A percentile compares a stretch with the other conserved stretches of the same genome.
Evolutionary conservation across 2,888 invertebrate species (phyloP).

Genomic region (Lithophane ornitopus): DNA sequence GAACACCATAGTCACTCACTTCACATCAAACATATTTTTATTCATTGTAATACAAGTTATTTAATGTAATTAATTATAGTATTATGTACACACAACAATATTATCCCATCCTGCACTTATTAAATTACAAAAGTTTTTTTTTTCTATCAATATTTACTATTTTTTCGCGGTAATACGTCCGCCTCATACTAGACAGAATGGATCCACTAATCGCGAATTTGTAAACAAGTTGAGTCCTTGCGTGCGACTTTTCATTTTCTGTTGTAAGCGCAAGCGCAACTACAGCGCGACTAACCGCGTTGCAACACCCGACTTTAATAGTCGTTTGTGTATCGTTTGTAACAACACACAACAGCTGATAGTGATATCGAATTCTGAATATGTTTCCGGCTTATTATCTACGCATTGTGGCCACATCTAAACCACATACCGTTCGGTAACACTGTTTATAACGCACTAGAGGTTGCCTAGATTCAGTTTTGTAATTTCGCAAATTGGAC

Average conservation of each 20-base stretch:
- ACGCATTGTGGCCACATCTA: conserved; percentile 32
- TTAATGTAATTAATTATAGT: too few relatives aligned
- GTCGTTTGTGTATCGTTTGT: conserved; percentile 41
- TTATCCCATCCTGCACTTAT: background rate
- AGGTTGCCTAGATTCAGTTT: background rate
- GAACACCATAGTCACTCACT: conserved; percentile 60
- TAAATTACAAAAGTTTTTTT: background rate
- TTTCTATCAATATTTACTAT: too few relatives aligned
- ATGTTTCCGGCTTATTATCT: conserved; percentile 57
- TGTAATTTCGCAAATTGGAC: background rate
- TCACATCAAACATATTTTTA: conserved; percentile 30
- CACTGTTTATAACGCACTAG: background rate
- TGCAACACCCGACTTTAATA: conserved; percentile 47
- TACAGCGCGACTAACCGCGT: conserved; percentile 46
- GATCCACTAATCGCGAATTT: conserved; percentile 55
- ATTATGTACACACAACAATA: background rate
- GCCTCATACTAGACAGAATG: conserved; percentile 29
- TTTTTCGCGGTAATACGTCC: conserved; percentile 48
- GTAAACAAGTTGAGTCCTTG: conserved; percentile 68
- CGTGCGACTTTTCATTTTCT: conserved; percentile 60
- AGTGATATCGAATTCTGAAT: conserved; percentile 43
- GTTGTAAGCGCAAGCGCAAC: conserved; percentile 61
- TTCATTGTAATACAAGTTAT: background rate
- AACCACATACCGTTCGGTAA: conserved; percentile 13
- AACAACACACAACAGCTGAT: conserved; percentile 58